Base-by-base conservation (phyloP, 2,797 vertebrate genomes). In the Oreochromis grahami region DNA sequence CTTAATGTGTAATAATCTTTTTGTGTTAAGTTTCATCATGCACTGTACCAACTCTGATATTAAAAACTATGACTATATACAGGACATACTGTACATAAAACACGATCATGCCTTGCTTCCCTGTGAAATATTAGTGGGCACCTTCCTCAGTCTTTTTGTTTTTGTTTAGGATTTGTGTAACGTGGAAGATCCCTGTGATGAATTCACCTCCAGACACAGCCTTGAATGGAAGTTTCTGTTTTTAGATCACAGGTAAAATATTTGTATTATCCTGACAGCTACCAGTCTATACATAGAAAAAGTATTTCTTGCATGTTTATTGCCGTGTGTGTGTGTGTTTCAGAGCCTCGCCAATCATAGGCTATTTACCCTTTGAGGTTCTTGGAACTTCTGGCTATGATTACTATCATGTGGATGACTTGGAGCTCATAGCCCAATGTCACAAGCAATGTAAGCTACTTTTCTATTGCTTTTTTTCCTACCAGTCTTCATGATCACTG, bases 371-470 rank as follows among this genome's bases (percentile, higher is more conserved):
- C 32, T 98, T 98, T 79, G 96, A 98, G 94, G 97, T 98, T 89
- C 96, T 98, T 84, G 97, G 97, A 82, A 98, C 97, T 0, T 98
- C 97, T 43, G 97, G 97, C 14, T 98, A 98, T 77, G 97, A 98
- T 96, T 98, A 98, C 92, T 98, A 98, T 93, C 97, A 98, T 12
- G 97, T 97, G 77, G 97, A 98, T 78, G 97, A 98, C 95, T 95
- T 98, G 94, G 97, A 97, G 94, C 96, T 97, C 24, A 97, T 98
- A 87, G 97, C 97, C 68, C 96, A 97, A 93, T 98, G 97, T 95
- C 97, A 98, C 87, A 97, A 98, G 91, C 97, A 98, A 90, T 89
- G 97, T 98, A 92, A 96, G 97, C 96, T 58, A 24, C 41, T 56
- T 51, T 24, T 45, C 12, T 19, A 19, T 50, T 72, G 9, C 76